These are phyloP conservation scores for Apoda limacodes DNA, from an alignment of 2,888 invertebrate genomes.

Conservation along the genomic window DNA sequence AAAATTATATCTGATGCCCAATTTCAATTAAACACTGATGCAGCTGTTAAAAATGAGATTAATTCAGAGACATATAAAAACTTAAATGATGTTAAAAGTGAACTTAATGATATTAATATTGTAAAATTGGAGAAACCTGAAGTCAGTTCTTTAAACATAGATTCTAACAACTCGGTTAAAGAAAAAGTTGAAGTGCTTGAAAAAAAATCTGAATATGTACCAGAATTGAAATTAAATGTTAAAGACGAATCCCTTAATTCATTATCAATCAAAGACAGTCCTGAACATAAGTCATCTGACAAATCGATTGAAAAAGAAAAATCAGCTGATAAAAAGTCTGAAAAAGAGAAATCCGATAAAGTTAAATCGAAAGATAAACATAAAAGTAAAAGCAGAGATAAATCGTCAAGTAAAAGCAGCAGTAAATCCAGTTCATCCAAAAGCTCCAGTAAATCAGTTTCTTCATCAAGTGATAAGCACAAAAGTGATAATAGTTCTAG, in stretches of 20 bases:
- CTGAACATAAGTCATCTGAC: constrained; percentile 79
- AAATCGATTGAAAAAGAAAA: constrained; percentile 66
- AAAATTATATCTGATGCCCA: constrained; percentile 41
- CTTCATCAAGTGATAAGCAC: constrained; percentile 52
- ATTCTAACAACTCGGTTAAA: constrained; percentile 5
- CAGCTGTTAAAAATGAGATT: constrained; percentile 22
- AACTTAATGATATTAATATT: constrained; percentile 13
- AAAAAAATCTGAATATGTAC: background rate
- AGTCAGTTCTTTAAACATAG: constrained; percentile 17
- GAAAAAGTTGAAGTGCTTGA: background rate
- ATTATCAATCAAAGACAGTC: constrained; percentile 72
- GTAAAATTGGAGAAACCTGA: constrained; percentile 12
- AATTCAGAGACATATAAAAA: constrained; percentile 15
- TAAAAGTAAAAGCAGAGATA: constrained; percentile 51
- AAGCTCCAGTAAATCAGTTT: constrained; percentile 50
- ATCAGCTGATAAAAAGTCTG: constrained; percentile 32
- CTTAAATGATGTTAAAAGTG: constrained; percentile 18
- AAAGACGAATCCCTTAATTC: constrained; percentile 33
- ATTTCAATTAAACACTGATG: constrained; percentile 25
- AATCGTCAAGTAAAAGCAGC: constrained; percentile 36
- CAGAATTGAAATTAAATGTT: no score
- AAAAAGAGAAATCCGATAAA: constrained; percentile 35
- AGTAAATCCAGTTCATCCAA: constrained; percentile 38
- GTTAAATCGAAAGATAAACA: constrained; percentile 42
- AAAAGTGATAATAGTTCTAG: constrained; percentile 34